These are phyloP conservation scores for Meda fulgida DNA, from an alignment of 2,797 vertebrate species.

Conservation along the genomic window DNA sequence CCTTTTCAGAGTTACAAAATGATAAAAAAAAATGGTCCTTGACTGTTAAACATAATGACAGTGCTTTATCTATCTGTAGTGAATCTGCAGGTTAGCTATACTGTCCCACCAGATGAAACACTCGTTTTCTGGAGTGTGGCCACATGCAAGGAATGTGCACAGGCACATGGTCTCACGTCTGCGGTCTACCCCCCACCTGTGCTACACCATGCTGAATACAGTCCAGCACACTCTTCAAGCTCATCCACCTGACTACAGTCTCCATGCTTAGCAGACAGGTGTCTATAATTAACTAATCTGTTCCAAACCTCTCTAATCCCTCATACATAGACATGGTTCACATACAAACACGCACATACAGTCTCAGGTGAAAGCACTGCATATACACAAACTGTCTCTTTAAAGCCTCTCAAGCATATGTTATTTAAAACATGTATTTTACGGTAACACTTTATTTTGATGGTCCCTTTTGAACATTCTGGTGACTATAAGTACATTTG, in stretches of 20 bases:
- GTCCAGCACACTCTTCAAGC: constrained; percentile 69
- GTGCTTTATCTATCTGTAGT: neutral
- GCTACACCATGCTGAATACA: constrained; percentile 41
- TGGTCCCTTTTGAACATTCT: no score
- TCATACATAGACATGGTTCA: constrained; percentile 66
- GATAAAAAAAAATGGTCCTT: neutral
- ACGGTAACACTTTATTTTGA: no score
- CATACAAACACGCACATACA: constrained; percentile 38
- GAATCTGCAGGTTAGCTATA: neutral
- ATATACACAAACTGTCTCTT: neutral
- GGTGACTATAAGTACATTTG: no score
- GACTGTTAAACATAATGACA: neutral
- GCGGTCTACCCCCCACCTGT: constrained; percentile 47
- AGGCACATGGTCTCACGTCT: constrained; percentile 71
- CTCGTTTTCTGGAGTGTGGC: constrained; percentile 13
- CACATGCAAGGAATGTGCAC: constrained; percentile 31
- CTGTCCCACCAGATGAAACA: neutral
- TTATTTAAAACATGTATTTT: neutral
- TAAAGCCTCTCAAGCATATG: neutral
- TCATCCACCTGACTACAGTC: constrained; percentile 79
- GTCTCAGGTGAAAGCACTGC: constrained; percentile 11
- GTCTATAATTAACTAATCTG: constrained; percentile 86
- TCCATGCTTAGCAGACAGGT: constrained; percentile 76
- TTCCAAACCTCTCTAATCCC: constrained; percentile 80
- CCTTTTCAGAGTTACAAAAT: neutral